phyloP scores from a whole-genome alignment of 2,113 vertebrate genomes.

The Oenanthe melanoleuca region DNA sequence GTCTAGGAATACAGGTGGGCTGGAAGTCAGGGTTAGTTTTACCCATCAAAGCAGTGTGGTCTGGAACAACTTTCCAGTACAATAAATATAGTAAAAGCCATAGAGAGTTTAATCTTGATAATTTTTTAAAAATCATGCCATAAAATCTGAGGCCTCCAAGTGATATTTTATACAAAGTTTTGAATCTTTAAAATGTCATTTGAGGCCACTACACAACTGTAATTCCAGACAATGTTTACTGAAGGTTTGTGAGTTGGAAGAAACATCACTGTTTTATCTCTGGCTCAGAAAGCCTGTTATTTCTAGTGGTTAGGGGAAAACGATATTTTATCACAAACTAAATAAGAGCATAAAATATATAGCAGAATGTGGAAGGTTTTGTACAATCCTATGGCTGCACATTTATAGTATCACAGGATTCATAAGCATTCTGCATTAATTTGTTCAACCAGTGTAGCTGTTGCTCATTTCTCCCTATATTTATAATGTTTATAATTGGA shows the following conservation, averaged over 20 bases:
- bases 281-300: neutral
- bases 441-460: neutral
- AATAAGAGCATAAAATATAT: neutral
- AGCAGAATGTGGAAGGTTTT: neutral
- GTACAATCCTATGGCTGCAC: neutral
- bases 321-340: neutral
- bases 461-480: neutral
- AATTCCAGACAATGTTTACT: neutral
- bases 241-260: neutral
- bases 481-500: neutral
- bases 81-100: neutral
- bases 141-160: neutral
- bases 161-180: neutral
- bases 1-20: neutral
- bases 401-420: neutral
- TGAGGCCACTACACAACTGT: neutral
- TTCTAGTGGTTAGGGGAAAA: neutral
- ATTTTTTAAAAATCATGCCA: neutral
- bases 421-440: neutral
- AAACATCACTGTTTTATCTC: neutral
- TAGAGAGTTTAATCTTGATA: neutral
- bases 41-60: neutral
- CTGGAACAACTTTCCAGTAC: neutral
- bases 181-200: neutral
- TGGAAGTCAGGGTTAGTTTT: neutral